Evolutionary conservation across 1,140 invertebrate genomes (phyloP).

Genomic region (Ceratosolen fusciceps): DNA sequence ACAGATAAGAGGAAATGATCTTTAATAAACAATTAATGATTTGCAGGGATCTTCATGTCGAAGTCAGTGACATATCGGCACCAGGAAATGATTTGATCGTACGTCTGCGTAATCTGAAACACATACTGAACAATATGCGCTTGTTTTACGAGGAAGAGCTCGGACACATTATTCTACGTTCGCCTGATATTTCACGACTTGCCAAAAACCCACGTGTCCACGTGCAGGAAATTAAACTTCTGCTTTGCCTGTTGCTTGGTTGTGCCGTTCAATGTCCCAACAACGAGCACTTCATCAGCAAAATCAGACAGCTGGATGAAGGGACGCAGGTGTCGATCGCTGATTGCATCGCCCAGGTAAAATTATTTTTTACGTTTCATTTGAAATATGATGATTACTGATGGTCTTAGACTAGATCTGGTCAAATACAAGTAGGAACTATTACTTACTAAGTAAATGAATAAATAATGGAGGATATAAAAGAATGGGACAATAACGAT

Average conservation of each 20-base stretch:
- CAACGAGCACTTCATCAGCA: slow-evolving; percentile 46
- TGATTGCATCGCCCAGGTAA: slow-evolving; percentile 44
- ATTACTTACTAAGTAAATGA: slow-evolving; percentile 67
- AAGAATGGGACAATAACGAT: slow-evolving; percentile 73
- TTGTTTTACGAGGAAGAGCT: slow-evolving; percentile 49
- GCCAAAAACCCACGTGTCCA: slow-evolving; percentile 33
- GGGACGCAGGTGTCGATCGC: slow-evolving; percentile 38
- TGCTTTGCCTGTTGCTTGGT: slow-evolving; percentile 49
- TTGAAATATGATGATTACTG: no score
- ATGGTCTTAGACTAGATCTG: no score
- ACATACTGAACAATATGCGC: slow-evolving; percentile 44
- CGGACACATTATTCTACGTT: slow-evolving; percentile 28
- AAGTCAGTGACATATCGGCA: not conserved
- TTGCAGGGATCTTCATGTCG: not conserved
- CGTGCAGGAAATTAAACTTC: slow-evolving; percentile 46
- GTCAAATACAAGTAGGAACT: no score
- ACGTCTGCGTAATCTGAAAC: slow-evolving; percentile 38
- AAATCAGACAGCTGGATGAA: slow-evolving; percentile 21
- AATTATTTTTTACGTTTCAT: no score
- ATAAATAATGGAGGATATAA: slow-evolving; percentile 83
- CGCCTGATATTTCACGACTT: slow-evolving; percentile 35
- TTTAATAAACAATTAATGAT: not conserved
- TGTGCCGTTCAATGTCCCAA: slow-evolving; percentile 47
- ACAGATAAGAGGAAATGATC: no score
- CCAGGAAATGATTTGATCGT: not conserved